Conservation (phyloP, 1,140 invertebrate species). For the Leptonema lineaticorne region DNA sequence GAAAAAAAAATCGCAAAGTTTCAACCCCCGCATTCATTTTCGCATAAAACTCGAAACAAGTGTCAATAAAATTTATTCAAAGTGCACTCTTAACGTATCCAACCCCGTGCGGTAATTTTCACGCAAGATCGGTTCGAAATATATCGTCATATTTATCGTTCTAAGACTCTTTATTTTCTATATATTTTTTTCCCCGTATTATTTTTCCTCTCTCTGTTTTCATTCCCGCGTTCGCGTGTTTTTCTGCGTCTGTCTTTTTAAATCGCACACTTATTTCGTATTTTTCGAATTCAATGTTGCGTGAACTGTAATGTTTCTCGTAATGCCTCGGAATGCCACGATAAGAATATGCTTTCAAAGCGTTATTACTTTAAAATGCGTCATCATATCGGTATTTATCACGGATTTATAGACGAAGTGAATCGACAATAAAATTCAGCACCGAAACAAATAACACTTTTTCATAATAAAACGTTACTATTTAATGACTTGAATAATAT, state of each 20-base stretch:
- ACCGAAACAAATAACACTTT: too few species aligned
- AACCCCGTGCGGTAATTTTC: slow-evolving; percentile 18
- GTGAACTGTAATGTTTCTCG: not conserved
- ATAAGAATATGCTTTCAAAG: slow-evolving; percentile 7
- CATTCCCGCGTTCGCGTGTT: too few species aligned
- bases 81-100: slow-evolving; percentile 20
- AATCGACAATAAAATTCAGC: too few species aligned
- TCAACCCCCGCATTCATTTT: slow-evolving; percentile 23
- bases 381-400: too few species aligned
- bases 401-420: too few species aligned
- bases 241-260: too few species aligned
- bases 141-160: not conserved
- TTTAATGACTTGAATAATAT: too few species aligned
- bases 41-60: slow-evolving; percentile 35
- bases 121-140: slow-evolving; percentile 11
- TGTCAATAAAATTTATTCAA: slow-evolving; percentile 42
- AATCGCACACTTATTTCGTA: not conserved
- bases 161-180: not conserved
- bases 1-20: not conserved
- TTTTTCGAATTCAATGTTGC: slow-evolving; percentile 4
- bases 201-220: too few species aligned
- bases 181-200: too few species aligned
- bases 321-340: not conserved
- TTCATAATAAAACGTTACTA: too few species aligned
- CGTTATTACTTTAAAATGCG: too few species aligned